Evolutionary conservation across 2,113 vertebrate genomes (phyloP), one percentile per base, ranked within the genome.

Genomic region (Australoheros scitulus): DNA sequence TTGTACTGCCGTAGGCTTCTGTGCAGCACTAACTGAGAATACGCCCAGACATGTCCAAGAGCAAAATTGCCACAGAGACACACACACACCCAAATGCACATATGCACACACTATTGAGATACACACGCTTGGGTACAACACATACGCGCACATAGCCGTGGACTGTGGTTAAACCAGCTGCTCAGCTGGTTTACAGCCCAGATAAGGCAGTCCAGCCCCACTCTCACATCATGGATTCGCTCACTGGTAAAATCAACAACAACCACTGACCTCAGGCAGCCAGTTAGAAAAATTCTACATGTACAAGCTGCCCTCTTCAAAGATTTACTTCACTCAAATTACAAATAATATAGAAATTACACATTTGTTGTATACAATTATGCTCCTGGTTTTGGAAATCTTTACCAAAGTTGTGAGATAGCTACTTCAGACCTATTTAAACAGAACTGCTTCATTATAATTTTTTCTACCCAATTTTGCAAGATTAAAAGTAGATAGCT

Each of bases 41-140:
- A 93, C 11, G 92, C 74, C 92, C 86, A 36, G 93, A 72, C 92
- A 94, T 94, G 93, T 91, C 90, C 76, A 2, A 60, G 22, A 72
- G 56, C 59, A 20, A 80, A 64, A 52, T 82, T 61, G 4, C 64
- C 81, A 61, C 77, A 72, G 64, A 43, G 50, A 47, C 64, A 63
- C 6, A 6, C 52, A 56, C 22, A 55, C 76, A 59, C 56, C 29
- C 72, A 63, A 11, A 7, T 60, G 11, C 17, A 64, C 52, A 32
- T 17, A 60, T 50, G 29, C 52, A 15, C 59, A 65, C 60, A 61
- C 74, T 52, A 65, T 52, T 41, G 7, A 2, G 60, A 81, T 2
- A 59, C 61, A 80, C 79, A 84, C 52, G 61, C 29, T 36, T 26
- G 58, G 2, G 43, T 64, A 60, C 74, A 50, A 47, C 10, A 20